Evolutionary conservation across 2,797 vertebrate genomes (phyloP).

Genomic region (Trachops cirrhosus): DNA sequence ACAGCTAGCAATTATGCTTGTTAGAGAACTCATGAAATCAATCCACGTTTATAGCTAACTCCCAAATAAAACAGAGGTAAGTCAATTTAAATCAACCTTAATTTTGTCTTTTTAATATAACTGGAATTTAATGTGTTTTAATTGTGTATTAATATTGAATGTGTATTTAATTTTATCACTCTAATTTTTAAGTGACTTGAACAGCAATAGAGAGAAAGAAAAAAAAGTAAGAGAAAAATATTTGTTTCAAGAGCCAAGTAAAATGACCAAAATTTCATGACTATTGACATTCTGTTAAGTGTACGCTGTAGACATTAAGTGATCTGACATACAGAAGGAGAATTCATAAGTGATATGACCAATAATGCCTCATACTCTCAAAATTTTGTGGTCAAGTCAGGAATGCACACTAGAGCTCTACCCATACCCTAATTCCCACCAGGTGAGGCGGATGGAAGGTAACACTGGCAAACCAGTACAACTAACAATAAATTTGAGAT

Average conservation of each 20-base stretch:
- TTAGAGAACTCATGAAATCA: neutral
- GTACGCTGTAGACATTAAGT: neutral
- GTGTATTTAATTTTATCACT: neutral
- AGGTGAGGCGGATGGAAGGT: neutral
- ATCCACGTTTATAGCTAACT: neutral
- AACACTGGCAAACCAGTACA: neutral
- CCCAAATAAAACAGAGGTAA: neutral
- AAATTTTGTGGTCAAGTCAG: neutral
- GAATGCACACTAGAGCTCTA: neutral
- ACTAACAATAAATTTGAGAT: neutral
- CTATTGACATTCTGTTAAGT: neutral
- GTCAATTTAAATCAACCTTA: neutral
- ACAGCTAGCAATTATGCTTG: neutral
- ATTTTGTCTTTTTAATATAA: neutral
- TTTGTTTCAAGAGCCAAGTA: neutral
- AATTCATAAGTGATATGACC: neutral
- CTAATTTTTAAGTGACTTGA: neutral
- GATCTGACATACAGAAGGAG: neutral
- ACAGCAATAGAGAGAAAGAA: neutral
- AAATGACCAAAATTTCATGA: neutral
- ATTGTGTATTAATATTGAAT: neutral
- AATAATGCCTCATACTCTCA: neutral
- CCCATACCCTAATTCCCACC: rapidly evolving
- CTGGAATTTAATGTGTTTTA: neutral
- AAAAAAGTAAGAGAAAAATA: neutral